A percentile compares a stretch with the other conserved stretches of the same genome.
Conservation (phyloP, 1,140 invertebrate species). For the Leptestheria dahalacensis region DNA sequence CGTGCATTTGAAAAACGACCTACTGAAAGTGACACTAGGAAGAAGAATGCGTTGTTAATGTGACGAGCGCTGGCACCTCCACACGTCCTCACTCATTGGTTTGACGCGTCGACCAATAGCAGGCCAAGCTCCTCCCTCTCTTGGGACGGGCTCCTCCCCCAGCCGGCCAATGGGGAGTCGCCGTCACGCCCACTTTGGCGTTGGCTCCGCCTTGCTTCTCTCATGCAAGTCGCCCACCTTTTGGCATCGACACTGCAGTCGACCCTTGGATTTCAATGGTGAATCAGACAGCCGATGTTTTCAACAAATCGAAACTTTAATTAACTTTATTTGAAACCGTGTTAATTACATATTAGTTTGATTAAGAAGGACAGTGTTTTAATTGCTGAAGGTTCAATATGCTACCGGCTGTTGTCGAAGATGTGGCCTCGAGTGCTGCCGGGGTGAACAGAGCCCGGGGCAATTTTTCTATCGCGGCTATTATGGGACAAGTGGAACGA, state of each 20-base stretch:
- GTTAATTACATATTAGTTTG: too few species aligned
- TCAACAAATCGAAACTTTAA: too few species aligned
- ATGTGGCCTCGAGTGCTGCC: neutral
- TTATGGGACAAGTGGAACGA: neutral
- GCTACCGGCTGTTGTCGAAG: constrained; percentile 1
- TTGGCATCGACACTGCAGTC: neutral
- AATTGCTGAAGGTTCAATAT: neutral
- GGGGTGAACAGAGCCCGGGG: neutral
- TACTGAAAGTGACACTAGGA: neutral
- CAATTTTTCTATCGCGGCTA: constrained; percentile 10
- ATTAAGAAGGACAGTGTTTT: neutral
- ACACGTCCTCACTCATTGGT: neutral
- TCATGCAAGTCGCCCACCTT: neutral
- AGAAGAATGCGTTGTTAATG: neutral
- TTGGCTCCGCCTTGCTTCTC: too few species aligned
- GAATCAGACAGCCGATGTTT: neutral
- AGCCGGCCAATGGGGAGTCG: neutral
- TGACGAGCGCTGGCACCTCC: neutral
- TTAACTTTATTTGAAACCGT: too few species aligned
- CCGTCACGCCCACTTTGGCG: neutral
- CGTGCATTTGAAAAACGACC: neutral
- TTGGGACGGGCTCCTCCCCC: neutral
- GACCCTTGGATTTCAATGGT: neutral
- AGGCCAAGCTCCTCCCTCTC: neutral
- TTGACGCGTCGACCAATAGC: neutral